Evolutionary conservation across 2,888 invertebrate genomes (phyloP), one percentile per base, ranked within the genome.

Genomic region (Euproctis similis): DNA sequence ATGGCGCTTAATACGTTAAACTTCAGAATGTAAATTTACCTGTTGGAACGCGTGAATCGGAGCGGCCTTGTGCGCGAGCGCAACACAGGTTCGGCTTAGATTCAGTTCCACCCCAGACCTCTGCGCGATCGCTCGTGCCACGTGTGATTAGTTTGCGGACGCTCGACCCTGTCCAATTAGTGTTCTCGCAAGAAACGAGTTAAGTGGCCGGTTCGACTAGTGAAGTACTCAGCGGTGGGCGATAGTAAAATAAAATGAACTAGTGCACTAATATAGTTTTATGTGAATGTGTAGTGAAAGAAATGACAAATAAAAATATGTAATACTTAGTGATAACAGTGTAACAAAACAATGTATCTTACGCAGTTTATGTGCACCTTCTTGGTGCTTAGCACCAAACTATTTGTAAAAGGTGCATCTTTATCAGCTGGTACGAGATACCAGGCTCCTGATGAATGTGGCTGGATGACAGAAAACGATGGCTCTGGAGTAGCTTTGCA

Each of bases 391-490:
- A 70, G 74, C 60, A 71, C 70, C 42, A 62, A 68, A 51, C 54
- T 71, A 53, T 68, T 73, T 40, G 75, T 71, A 50, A 69, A 64
- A 65, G 64, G 75, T 63, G 82, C 82, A 39, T 85, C 84, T 41
- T 63, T 85, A 54, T 84, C 81, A 55, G 82, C 80, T 20, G 81
- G 82, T 37, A 73, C 91, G 65, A 88, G 91, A 42, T 92, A 92
- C 73, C 91, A 92, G 64, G 92, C 92, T 53, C 92, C 92, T 45
- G 92, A 92, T 74, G 92, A 92, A 74, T 92, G 92, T 82, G 90
- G 91, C 57, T 92, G 92, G 92, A 88, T 90, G 49, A 88, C 90
- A 42, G 89, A 90, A 59, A 87, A 87, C 56, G 87, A 87, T 53
- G 89, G 87, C 53, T 87, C 88, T 42, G 86, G 87, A 55, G 92